Evolutionary conservation across 2,113 vertebrate genomes (phyloP), one percentile per base, ranked within the genome.

Genomic region (Pygathrix nemaeus): DNA sequence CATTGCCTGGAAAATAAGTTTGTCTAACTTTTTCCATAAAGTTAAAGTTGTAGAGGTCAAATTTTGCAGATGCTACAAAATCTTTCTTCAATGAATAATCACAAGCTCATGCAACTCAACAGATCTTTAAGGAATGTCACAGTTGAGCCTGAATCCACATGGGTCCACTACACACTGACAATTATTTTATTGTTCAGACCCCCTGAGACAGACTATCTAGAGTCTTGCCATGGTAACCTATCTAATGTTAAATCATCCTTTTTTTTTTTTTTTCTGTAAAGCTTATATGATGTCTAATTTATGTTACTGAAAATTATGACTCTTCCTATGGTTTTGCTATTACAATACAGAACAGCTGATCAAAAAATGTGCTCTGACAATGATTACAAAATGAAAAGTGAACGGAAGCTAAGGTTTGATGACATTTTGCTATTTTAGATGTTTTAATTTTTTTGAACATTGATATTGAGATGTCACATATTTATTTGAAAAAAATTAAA

Each of bases 371-470:
- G 8, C 23, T 14, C 21, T 83, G 75, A 68, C 5, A 73, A 27
- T 78, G 57, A 76, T 52, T 89, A 50, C 35, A 30, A 38, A 95
- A 43, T 59, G 59, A 88, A 84, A 91, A 94, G 68, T 50, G 73
- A 75, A 0, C 21, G 18, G 43, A 32, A 72, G 48, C 23, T 75
- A 14, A 88, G 20, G 5, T 84, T 84, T 55, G 27, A 12, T 59
- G 13, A 66, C n/a, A 57, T 83, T 96, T 96, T 96, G 40, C 43
- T 92, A 64, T 78, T 96, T 85, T 59, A 68, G 30, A 48, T 87
- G 25, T 86, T 48, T 79, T 73, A 48, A n/a, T 84, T 32, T 17
- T 72, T 96, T 75, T 78, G 21, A 78, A 1, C 79, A 50, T 81
- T 61, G 10, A n/a, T 72, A 64, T 9, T 84, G 25, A 76, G 17